Evolutionary conservation across 1,140 invertebrate species (phyloP), one percentile per base, ranked within the genome.

Genomic region (Macrocentrus cingulum): DNA sequence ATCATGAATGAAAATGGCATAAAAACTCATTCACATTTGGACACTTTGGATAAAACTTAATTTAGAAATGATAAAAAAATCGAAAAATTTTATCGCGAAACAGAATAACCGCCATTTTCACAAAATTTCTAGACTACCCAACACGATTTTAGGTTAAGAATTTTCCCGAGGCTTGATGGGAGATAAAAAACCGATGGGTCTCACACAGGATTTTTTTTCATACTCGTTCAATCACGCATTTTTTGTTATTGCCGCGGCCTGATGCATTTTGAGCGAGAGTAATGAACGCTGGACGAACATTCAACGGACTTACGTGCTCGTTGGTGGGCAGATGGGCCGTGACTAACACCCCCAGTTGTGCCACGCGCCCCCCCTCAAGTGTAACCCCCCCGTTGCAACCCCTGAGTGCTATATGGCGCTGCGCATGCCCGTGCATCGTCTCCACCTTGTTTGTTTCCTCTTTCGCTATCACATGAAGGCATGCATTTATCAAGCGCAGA

Each of bases 261-360:
- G 42, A 39, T 56, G 29, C 32, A 6, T 18, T 51, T 32, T 44
- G 29, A 49, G 57, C 46, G 25, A 48, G 25, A 44, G 36, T 46
- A 56, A 50, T 57, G 20, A 45, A 59, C 56, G 51, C 44, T 45
- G 41, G 56, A 59, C 32, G 44, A 36, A 57, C 41, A 29, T 45
- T 61, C 48, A 60, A 62, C 63, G 53, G 56, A 79, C 77, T 79
- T 78, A 79, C 77, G 75, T 79, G 75, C 62, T 75, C 66, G 67
- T 65, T 71, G 74, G 60, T 74, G 71, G 71, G 70, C 75, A 70
- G 76, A 70, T 76, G 70, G 74, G 70, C 74, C 74, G 74, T 75
- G 77, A 79, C 77, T 79, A 72, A 74, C 74, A 75, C 68, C 77
- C 75, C 71, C 65, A 62, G 63, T 62, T 64, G 55, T 61, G 51